Conservation (phyloP, 2,797 vertebrate species). For the Rhinoraja longicauda region DNA sequence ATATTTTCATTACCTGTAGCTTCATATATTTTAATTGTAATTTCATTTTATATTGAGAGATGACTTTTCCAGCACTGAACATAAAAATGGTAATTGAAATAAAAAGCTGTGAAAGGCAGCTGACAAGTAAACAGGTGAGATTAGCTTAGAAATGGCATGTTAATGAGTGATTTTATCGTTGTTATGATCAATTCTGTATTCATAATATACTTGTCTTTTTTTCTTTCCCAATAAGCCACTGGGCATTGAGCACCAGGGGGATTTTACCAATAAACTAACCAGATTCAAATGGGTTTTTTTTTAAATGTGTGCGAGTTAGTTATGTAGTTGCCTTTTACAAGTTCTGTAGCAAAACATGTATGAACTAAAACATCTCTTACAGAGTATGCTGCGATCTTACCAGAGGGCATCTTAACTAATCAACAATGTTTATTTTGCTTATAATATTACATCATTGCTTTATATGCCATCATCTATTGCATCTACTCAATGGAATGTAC, state of each 20-base stretch:
- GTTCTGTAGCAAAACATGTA: neutral
- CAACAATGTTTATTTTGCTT: neutral
- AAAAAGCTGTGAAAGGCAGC: neutral
- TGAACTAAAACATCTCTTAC: neutral
- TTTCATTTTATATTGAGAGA: neutral
- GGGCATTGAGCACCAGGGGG: neutral
- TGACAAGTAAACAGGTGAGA: neutral
- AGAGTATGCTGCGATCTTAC: neutral
- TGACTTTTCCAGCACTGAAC: neutral
- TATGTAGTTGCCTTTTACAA: neutral
- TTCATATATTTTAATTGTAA: neutral
- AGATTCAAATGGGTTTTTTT: neutral
- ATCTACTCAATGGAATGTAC: neutral
- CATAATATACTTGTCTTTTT: neutral
- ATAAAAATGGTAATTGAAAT: neutral
- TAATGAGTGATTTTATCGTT: neutral
- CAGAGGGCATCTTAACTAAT: neutral
- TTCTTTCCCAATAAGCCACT: neutral
- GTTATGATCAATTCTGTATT: neutral
- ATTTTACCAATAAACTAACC: neutral
- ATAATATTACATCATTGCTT: neutral
- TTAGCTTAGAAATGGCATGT: neutral
- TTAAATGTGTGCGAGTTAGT: neutral
- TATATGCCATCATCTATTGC: neutral
- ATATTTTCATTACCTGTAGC: neutral